Evolutionary conservation across 2,888 invertebrate genomes (phyloP), one percentile per base, ranked within the genome.

Genomic region (Mythimna pallens): DNA sequence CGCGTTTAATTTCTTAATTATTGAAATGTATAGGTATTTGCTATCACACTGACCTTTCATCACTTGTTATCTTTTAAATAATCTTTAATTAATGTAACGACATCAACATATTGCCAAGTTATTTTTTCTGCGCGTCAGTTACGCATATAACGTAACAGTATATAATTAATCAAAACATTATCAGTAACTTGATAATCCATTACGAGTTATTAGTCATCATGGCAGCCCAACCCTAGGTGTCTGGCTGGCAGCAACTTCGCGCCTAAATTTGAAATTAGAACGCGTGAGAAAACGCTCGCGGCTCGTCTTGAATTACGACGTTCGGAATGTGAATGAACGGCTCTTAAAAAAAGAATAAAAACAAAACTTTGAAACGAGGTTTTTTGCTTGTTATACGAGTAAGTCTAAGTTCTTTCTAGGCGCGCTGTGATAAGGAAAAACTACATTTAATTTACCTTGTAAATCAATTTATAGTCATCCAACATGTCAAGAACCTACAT

Each of bases 281-380:
- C 91, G 93, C 94, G 95, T 94, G 95, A 92, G 94, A 95, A 94
- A 92, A 84, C 89, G 92, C 94, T 91, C 86, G 91, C 87, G 91
- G 91, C 91, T 82, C 86, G 88, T 85, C 87, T 92, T 91, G 88
- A 92, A 92, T 94, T 92, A 92, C 93, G 86, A 87, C 88, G 88
- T 89, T 87, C 90, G 88, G 91, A 92, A 94, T 91, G 89, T 92
- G 93, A 93, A 93, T 93, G 92, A 92, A 91, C 90, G 87, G 79
- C 74, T 84, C 54, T 73, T 76, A 4, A 71, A 75, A 80, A 73
- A 68, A 70, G 72, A 64, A 76, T 83, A 82, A 70, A 67, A 74
- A 83, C 85, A 86, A 71, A 30, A 65, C 70, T 70, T 79, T 54
- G 69, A 74, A 86, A 87, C 86, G 73, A 81, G 73, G 81, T 91